Evolutionary conservation across 2,888 invertebrate genomes (phyloP), one percentile per base, ranked within the genome.

Genomic region (Cremastinae sp.): DNA sequence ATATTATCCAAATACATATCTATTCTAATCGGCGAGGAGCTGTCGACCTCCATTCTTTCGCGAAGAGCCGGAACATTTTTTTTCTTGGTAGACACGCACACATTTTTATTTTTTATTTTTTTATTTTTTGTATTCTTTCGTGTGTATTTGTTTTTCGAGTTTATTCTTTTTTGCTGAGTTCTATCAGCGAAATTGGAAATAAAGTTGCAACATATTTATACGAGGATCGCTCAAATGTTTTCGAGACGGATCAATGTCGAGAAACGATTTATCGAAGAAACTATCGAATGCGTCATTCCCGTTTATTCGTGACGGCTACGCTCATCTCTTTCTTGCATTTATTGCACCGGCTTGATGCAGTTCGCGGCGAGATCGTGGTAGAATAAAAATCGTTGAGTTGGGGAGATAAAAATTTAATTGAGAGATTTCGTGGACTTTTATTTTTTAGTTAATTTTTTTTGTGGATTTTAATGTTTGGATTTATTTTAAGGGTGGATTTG

Each of bases 1-100:
- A 20, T 12, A 58, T 39, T 37, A 10, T 10, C n/a, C 83, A 82
- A 82, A 79, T 83, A 83, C 83, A 83, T 78, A 80, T 84, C 82
- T 85, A 84, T 85, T 85, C 83, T 84, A 2, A 84, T 86, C 81
- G 78, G 82, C 80, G 80, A 72, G 75, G 56, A 37, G 56, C 37
- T 68, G 45, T 20, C 47, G 56, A 37, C 56, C 56, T n/a, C 16
- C 37, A 78, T 79, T 80, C 80, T 59, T 43, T 43, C 47, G 47
- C 43, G 53, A 37, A 20, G 20, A 43, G 70, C 20, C 16, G 14
- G 28, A 14, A 28, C 28, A 28, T 28, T 28, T 28, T 28, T 28
- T 28, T 5, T 28, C 28, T n/a, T n/a, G n/a, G n/a, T n/a, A n/a
- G n/a, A 28, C 28, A 3, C 28, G 28, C 28, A n/a, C n/a, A n/a